Percentiles rank a stretch among this genome's conserved stretches.
These are phyloP conservation scores for Acarapis woodi DNA, from an alignment of 1,140 invertebrate genomes.

Conservation along the genomic window DNA sequence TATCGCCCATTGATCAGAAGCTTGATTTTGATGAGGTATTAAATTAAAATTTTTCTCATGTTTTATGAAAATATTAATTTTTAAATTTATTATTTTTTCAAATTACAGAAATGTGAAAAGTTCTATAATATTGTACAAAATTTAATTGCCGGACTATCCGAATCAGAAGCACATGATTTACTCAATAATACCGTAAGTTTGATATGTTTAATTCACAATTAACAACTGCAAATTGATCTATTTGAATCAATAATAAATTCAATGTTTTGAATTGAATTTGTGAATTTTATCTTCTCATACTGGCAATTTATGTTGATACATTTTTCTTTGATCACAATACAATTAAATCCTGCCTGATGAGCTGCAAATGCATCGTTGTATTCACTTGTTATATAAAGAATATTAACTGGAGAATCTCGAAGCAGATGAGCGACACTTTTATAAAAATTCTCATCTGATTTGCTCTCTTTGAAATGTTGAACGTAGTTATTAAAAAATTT, in stretches of 20 bases:
- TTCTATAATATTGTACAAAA: slow-evolving; percentile 41
- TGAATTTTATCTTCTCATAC: too few relatives aligned
- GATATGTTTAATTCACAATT: background rate
- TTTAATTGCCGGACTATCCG: slow-evolving; percentile 45
- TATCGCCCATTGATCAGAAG: slow-evolving; percentile 1
- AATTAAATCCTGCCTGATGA: background rate
- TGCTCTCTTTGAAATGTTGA: background rate
- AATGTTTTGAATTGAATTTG: too few relatives aligned
- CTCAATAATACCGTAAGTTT: slow-evolving; percentile 40
- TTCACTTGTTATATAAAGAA: background rate
- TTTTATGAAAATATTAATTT: background rate
- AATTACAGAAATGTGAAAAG: slow-evolving; percentile 55
- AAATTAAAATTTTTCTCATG: too few relatives aligned
- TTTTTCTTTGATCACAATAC: too few relatives aligned
- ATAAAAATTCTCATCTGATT: background rate
- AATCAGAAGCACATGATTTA: slow-evolving; percentile 72
- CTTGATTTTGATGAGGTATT: slow-evolving; percentile 7
- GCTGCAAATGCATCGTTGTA: background rate
- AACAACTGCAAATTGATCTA: too few relatives aligned
- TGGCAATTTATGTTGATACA: too few relatives aligned
- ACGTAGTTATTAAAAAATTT: background rate
- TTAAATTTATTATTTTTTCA: background rate
- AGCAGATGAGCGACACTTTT: background rate
- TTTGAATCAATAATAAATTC: too few relatives aligned
- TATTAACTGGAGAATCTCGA: background rate